A percentile compares a stretch with the other conserved stretches of the same genome.
Conservation (phyloP, 2,888 invertebrate species). For the Holacanthella duospinosa region DNA sequence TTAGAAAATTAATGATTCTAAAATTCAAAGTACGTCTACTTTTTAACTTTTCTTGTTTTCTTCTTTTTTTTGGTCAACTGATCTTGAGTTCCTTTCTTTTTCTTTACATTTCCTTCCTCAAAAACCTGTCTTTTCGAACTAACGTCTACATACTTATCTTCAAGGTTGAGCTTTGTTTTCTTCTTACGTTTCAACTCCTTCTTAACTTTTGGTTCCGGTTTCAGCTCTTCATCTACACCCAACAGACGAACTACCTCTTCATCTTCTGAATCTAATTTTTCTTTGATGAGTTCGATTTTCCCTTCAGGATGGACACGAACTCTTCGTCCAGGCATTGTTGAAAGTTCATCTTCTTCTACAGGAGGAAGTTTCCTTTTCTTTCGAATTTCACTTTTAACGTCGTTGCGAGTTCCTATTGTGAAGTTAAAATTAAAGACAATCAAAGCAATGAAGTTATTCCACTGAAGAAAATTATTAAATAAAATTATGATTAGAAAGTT, state of each 20-base stretch:
- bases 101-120: not conserved
- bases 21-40: too few species aligned
- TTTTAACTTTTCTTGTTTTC: not conserved
- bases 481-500: not conserved
- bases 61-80: not conserved
- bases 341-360: constrained; percentile 24
- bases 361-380: constrained; percentile 6
- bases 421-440: not conserved
- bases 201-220: not conserved
- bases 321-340: constrained; percentile 23
- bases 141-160: not conserved
- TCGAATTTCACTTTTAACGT: constrained; percentile 13
- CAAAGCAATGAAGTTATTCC: not conserved
- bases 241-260: constrained; percentile 8
- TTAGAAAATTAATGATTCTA: too few species aligned
- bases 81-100: too few species aligned
- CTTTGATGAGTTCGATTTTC: constrained; percentile 17
- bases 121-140: not conserved
- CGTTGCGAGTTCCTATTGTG: constrained; percentile 23
- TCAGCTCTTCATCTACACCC: not conserved
- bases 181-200: not conserved
- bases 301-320: constrained; percentile 25
- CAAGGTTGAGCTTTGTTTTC: not conserved
- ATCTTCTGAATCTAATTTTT: constrained; percentile 5
- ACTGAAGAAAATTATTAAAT: not conserved